Percentiles rank a stretch among this genome's conserved stretches.
phyloP scores from a whole-genome alignment of 2,888 invertebrate genomes.

The Congeria kusceri region DNA sequence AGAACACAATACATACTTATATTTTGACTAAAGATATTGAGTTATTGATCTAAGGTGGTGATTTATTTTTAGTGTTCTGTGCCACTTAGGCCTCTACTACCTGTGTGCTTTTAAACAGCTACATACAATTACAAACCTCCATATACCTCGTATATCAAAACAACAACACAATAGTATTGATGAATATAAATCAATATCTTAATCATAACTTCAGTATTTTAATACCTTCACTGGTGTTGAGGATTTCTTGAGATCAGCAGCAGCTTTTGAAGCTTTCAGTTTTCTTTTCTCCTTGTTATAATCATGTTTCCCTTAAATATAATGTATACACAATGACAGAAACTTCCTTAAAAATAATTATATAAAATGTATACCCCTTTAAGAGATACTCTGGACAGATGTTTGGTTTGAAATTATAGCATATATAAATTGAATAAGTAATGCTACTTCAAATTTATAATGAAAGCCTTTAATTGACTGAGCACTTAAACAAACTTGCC shows the following conservation, averaged over 20 bases:
- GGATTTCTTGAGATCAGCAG: constrained; percentile 67
- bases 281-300: constrained; percentile 72
- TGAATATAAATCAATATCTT: not conserved
- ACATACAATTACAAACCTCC: not conserved
- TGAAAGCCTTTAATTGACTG: too few species aligned
- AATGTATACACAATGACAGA: not conserved
- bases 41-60: not conserved
- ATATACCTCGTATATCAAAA: too few species aligned
- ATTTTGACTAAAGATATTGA: too few species aligned
- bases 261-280: constrained; percentile 64
- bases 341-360: too few species aligned
- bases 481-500: too few species aligned
- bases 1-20: too few species aligned
- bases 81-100: not conserved
- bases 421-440: too few species aligned
- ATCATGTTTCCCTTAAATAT: constrained; percentile 71
- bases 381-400: too few species aligned
- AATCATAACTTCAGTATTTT: not conserved
- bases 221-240: constrained; percentile 68
- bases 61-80: not conserved
- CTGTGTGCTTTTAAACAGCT: not conserved
- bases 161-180: not conserved
- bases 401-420: too few species aligned
- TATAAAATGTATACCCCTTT: too few species aligned
- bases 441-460: too few species aligned